These are phyloP conservation scores for Triops cancriformis DNA, from an alignment of 1,140 invertebrate genomes.

Conservation along the genomic window DNA sequence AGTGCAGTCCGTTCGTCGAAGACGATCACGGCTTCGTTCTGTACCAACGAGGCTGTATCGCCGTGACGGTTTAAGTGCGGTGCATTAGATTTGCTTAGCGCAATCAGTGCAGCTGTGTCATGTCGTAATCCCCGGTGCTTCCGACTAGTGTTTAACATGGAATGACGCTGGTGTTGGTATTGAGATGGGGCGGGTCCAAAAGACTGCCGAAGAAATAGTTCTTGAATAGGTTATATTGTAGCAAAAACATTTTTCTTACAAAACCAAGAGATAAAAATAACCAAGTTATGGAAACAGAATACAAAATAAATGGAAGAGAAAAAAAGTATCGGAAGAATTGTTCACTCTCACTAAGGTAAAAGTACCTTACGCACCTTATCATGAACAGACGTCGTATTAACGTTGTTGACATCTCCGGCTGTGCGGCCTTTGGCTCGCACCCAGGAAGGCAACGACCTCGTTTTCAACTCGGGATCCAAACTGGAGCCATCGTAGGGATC, in stretches of 20 bases:
- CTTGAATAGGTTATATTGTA: neutral
- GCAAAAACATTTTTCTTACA: neutral
- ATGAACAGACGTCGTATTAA: neutral
- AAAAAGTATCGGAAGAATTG: neutral
- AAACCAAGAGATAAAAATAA: neutral
- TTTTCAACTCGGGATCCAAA: slow-evolving; percentile 48
- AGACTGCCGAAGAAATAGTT: neutral
- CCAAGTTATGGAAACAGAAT: neutral
- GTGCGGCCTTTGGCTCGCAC: slow-evolving; percentile 53
- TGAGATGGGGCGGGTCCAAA: neutral
- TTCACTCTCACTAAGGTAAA: neutral
- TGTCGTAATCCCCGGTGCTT: slow-evolving; percentile 40
- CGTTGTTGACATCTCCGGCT: neutral
- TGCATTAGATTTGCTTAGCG: slow-evolving; percentile 53
- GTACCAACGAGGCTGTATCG: slow-evolving; percentile 49
- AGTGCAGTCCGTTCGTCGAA: slow-evolving; percentile 63
- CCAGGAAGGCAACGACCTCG: slow-evolving; percentile 56
- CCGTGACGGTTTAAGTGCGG: slow-evolving; percentile 29
- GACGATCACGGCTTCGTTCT: slow-evolving; percentile 61
- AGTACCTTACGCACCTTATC: slow-evolving; percentile 5
- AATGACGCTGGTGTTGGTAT: neutral
- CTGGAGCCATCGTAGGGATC: slow-evolving; percentile 10
- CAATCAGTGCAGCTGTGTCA: slow-evolving; percentile 63
- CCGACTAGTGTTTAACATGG: slow-evolving; percentile 14
- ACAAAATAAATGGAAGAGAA: neutral